Evolutionary conservation across 92 coral and sea anemone species (phyloP), one percentile per base, ranked within the genome.

Genomic region (Zoanthus sansibaricus): DNA sequence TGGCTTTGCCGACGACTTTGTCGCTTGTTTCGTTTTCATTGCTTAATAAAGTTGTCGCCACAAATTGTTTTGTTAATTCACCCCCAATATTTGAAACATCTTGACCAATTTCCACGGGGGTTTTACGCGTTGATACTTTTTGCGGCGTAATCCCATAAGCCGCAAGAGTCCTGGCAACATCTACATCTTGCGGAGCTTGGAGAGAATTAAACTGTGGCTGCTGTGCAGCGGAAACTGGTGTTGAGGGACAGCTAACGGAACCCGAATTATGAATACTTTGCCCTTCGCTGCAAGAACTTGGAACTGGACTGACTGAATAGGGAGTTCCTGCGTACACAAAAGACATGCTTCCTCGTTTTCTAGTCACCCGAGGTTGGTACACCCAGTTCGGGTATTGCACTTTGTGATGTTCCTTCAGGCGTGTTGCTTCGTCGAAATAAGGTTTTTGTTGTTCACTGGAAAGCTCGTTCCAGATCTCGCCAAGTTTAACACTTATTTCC

Each of bases 331-430:
- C 78, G 45, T 73, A 78, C 9, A 80, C 58, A 7, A 56, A 77
- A 46, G 83, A 87, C 85, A 80, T 80, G 14, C 75, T 83, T 20
- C 82, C 86, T 37, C 93, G 74, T 71, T 80, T 89, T 72, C 92
- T 95, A 15, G 98, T 92, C 12, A 98, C 94, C 37, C 98, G 88
- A 8, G 99, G 99, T 42, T 96, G 99, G 56, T 96, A 96, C 44
- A 96, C 97, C 99, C 99, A 96, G 86, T 96, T 96, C 0, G 99
- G 99, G 78, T 93, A 94, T 56, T 96, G 97, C 17, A 89, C 87
- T 74, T 90, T 91, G 85, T 96, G 99, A 49, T 93, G 89, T 48
- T 96, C 99, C 68, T 96, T 96, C 59, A 96, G 82, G 0, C 95
- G 93, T 1, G 95, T 54, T 3, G 99, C 99, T 78, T 96, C 99